Percentiles rank a stretch among this genome's conserved stretches.
These are phyloP conservation scores for Pseudoatta argentina DNA, from an alignment of 1,140 invertebrate species.

Conservation along the genomic window DNA sequence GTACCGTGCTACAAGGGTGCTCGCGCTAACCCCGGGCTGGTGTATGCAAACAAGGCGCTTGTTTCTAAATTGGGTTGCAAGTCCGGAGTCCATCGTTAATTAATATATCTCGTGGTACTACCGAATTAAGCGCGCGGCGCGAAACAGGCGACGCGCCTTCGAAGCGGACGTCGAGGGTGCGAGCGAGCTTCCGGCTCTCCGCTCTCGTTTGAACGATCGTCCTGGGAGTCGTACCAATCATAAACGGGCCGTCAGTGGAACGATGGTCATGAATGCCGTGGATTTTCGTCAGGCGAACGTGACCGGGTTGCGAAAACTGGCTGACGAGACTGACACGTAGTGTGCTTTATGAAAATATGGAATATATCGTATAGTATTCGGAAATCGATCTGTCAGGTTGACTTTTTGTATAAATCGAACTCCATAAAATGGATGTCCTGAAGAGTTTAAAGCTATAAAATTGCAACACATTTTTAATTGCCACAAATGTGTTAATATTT, in stretches of 20 bases:
- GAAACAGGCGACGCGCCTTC: slow-evolving; percentile 24
- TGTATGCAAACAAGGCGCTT: slow-evolving; percentile 79
- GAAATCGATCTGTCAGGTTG: neutral
- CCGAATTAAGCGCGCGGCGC: slow-evolving; percentile 68
- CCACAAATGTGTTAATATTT: no score
- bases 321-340: neutral
- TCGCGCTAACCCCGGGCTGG: slow-evolving; percentile 43
- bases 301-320: slow-evolving; percentile 31
- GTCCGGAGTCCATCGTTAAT: slow-evolving; percentile 78
- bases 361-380: neutral
- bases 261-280: slow-evolving; percentile 36
- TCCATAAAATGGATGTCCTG: neutral
- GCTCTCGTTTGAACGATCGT: slow-evolving; percentile 70
- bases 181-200: slow-evolving; percentile 27
- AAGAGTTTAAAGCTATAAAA: neutral
- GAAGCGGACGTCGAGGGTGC: slow-evolving; percentile 27
- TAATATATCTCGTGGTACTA: slow-evolving; percentile 77
- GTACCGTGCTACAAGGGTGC: slow-evolving; percentile 44
- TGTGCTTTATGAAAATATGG: neutral
- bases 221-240: slow-evolving; percentile 80
- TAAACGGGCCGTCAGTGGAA: slow-evolving; percentile 67
- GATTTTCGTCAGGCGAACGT: slow-evolving; percentile 48
- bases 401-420: neutral
- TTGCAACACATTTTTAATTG: no score
- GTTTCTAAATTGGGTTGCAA: slow-evolving; percentile 80